A percentile compares a stretch with the other conserved stretches of the same genome.
Conservation (phyloP, 1,140 invertebrate species). For the Pseudomyrmex gracilis region DNA sequence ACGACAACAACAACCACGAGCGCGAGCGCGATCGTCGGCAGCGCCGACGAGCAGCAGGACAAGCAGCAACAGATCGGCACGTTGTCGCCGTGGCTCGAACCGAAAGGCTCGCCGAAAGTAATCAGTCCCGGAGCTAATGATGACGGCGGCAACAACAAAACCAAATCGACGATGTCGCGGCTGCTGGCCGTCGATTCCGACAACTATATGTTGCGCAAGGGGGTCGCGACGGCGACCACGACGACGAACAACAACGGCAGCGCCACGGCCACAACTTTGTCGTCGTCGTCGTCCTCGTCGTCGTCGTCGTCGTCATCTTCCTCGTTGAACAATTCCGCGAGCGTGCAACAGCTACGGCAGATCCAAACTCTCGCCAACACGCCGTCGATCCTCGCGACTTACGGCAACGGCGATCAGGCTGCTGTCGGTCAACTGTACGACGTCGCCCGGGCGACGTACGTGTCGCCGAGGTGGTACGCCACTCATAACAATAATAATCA, state of each 20-base stretch:
- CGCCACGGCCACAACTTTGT: constrained; percentile 11
- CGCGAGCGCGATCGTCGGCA: constrained; percentile 42
- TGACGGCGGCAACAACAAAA: constrained; percentile 69
- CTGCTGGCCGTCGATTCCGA: constrained; percentile 87
- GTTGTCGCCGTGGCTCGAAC: constrained; percentile 67
- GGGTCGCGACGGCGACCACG: constrained; percentile 57
- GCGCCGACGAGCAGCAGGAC: constrained; percentile 70
- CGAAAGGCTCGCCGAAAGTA: constrained; percentile 62
- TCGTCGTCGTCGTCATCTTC: constrained; percentile 7
- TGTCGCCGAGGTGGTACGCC: constrained; percentile 36
- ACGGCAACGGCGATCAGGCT: not conserved
- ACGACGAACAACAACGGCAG: constrained; percentile 38
- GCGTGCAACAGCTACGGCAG: constrained; percentile 39
- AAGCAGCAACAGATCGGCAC: constrained; percentile 64
- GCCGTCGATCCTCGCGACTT: constrained; percentile 24
- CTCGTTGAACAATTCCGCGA: constrained; percentile 20
- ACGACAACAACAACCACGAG: constrained; percentile 27
- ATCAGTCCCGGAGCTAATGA: constrained; percentile 46
- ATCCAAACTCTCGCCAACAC: constrained; percentile 36
- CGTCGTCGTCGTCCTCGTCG: constrained; percentile 29
- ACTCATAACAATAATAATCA: constrained; percentile 28
- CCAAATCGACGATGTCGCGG: constrained; percentile 80
- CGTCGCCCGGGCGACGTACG: constrained; percentile 20
- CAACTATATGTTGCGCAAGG: constrained; percentile 88
- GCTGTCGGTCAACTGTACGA: constrained; percentile 45